Percentiles rank a stretch among this genome's conserved stretches.
phyloP scores from a whole-genome alignment of 2,113 vertebrate genomes.

The Gila orcuttii region DNA sequence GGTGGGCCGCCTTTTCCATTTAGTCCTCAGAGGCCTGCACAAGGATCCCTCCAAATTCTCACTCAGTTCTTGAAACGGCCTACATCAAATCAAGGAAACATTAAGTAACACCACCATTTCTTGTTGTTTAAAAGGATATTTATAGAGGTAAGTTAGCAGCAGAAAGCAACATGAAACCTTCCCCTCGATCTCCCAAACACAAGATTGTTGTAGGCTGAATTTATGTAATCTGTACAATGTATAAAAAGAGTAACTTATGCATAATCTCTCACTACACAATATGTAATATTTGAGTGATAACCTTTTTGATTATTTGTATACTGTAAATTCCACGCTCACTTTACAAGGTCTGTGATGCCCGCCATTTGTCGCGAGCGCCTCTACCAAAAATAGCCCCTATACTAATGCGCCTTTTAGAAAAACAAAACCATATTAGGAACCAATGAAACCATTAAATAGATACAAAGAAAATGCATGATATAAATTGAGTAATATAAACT shows the following conservation, averaged over 20 bases:
- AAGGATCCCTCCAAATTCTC: conserved; percentile 73
- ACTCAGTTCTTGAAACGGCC: conserved; percentile 80
- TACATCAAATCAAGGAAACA: conserved; percentile 62
- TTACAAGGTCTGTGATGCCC: background rate
- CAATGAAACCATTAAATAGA: background rate
- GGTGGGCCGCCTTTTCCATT: conserved; percentile 53
- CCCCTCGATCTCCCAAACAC: background rate
- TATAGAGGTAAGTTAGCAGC: background rate
- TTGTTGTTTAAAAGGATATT: background rate
- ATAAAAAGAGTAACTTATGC: background rate
- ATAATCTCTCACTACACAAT: too few relatives aligned
- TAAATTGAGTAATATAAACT: background rate
- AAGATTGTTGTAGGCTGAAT: too few relatives aligned
- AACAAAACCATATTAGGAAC: background rate
- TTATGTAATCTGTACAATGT: too few relatives aligned
- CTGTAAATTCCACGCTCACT: background rate
- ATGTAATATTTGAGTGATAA: background rate
- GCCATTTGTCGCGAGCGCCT: background rate
- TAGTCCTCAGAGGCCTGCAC: conserved; percentile 53
- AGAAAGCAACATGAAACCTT: background rate
- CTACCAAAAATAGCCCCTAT: too few relatives aligned
- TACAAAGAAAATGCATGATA: rapidly evolving
- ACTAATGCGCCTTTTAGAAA: background rate
- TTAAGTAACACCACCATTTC: background rate
- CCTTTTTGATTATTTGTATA: background rate